Percentiles rank a stretch among this genome's conserved stretches.
Evolutionary conservation across 2,888 invertebrate species (phyloP).

Genomic region (Acanthosepion lycidas): DNA sequence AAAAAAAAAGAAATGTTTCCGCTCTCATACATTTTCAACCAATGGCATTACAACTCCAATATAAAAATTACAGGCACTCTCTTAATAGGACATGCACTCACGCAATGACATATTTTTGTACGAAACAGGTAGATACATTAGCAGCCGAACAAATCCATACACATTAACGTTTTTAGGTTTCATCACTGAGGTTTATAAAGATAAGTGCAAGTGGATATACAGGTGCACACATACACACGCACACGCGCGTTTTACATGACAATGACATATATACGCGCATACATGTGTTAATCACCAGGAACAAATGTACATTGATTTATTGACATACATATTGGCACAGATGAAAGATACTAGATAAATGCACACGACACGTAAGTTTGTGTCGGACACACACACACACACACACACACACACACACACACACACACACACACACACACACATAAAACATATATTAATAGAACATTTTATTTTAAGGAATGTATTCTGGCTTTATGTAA

Average conservation of each 20-base stretch:
- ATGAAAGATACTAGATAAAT: too few relatives aligned
- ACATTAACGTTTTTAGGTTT: not conserved
- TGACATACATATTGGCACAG: not conserved
- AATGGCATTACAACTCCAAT: too few relatives aligned
- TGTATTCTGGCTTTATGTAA: too few relatives aligned
- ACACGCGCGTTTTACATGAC: not conserved
- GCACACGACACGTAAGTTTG: too few relatives aligned
- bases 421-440: too few relatives aligned
- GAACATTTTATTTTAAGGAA: too few relatives aligned
- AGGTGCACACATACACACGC: not conserved
- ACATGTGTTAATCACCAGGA: not conserved
- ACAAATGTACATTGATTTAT: not conserved
- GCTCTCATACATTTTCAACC: too few relatives aligned
- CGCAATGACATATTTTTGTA: not conserved
- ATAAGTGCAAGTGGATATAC: not conserved
- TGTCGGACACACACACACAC: too few relatives aligned
- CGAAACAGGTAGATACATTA: not conserved
- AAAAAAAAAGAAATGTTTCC: too few relatives aligned
- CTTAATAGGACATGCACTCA: not conserved
- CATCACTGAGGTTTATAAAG: not conserved
- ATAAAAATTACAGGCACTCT: not conserved
- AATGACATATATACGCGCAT: not conserved
- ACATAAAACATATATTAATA: too few relatives aligned
- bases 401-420: too few relatives aligned
- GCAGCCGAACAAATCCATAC: not conserved